Evolutionary conservation across 2,797 vertebrate genomes (phyloP).

Genomic region (Mico argentatus): DNA sequence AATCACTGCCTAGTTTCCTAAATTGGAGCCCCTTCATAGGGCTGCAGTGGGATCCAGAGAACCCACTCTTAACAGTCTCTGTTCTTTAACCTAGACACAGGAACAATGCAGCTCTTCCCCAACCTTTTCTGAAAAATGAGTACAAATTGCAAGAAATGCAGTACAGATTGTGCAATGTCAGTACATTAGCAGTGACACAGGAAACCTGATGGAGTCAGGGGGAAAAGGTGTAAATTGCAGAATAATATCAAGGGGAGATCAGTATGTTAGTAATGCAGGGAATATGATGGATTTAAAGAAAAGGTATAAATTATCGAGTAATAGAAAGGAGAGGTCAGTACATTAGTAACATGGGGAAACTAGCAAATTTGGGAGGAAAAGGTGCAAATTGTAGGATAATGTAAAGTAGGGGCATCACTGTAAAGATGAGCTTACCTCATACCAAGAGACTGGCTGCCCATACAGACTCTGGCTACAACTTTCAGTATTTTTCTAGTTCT

Average conservation of each 20-base stretch:
- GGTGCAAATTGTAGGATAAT: neutral
- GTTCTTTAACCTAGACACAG: neutral
- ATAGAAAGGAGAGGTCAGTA: slow-evolving; percentile 32
- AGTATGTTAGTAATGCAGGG: slow-evolving; percentile 24
- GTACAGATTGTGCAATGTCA: slow-evolving; percentile 14
- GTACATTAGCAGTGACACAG: slow-evolving; percentile 55
- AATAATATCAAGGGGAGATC: slow-evolving; percentile 25
- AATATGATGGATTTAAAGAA: neutral
- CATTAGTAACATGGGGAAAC: slow-evolving; percentile 63
- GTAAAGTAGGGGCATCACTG: neutral
- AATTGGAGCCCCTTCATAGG: accelerated
- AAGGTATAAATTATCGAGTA: slow-evolving; percentile 16
- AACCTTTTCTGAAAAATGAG: neutral
- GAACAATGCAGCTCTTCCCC: neutral
- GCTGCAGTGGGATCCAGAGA: neutral
- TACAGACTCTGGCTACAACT: neutral
- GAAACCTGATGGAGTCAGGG: neutral
- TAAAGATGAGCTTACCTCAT: neutral
- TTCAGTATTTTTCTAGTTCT: neutral
- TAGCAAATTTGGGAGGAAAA: slow-evolving; percentile 37
- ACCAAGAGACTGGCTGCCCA: neutral
- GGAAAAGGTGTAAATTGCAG: slow-evolving; percentile 55
- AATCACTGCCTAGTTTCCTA: neutral
- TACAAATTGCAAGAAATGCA: slow-evolving; percentile 30
- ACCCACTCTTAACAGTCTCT: neutral